phyloP scores from a whole-genome alignment of 2,113 vertebrate species.

The Podarcis raffonei region DNA sequence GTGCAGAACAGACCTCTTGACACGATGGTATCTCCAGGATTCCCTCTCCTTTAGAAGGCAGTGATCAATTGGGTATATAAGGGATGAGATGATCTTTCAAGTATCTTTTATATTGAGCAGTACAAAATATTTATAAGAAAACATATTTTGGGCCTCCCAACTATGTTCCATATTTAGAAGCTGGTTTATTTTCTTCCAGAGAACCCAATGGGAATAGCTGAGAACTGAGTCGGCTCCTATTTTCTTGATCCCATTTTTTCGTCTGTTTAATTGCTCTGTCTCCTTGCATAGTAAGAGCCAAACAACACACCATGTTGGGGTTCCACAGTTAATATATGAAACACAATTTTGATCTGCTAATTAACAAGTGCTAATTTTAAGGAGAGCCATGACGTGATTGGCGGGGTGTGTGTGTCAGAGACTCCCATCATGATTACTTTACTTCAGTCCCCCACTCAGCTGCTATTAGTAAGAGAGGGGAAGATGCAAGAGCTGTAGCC shows the following conservation, averaged over 20 bases:
- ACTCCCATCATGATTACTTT: background rate
- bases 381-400: background rate
- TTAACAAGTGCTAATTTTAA: background rate
- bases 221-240: background rate
- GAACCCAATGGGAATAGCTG: background rate
- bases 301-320: background rate
- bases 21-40: too few species aligned
- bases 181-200: background rate
- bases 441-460: background rate
- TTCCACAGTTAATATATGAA: background rate
- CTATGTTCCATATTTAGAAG: background rate
- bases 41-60: too few species aligned
- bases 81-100: too few species aligned
- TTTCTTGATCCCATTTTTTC: background rate
- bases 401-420: too few species aligned
- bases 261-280: background rate
- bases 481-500: background rate
- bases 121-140: too few species aligned
- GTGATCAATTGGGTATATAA: too few species aligned
- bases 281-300: background rate
- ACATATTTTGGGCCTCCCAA: background rate
- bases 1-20: too few species aligned
- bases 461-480: background rate
- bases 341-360: background rate
- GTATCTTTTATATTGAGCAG: too few species aligned